Evolutionary conservation across 1,140 invertebrate species (phyloP).

Genomic region (Formica exsecta): DNA sequence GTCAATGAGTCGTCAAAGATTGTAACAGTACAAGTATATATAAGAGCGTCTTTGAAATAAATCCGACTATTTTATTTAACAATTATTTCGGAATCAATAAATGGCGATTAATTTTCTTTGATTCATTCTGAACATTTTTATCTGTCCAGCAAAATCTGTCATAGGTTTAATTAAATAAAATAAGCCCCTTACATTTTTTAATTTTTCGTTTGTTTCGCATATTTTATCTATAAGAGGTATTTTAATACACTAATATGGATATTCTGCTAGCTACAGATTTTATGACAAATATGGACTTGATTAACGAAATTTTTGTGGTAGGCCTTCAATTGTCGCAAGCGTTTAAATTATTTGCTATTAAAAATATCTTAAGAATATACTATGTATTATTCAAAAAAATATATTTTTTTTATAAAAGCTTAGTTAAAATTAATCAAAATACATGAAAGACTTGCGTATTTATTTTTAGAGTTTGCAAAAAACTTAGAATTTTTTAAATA

Average conservation of each 20-base stretch:
- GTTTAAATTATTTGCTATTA: background rate
- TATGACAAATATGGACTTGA: background rate
- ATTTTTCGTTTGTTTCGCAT: background rate
- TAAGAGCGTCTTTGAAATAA: background rate
- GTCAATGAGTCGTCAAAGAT: background rate
- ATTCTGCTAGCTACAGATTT: background rate
- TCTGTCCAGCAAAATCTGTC: background rate
- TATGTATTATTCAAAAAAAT: background rate
- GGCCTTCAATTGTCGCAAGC: background rate
- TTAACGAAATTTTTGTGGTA: constrained; percentile 6
- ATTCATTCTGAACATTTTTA: background rate
- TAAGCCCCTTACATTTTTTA: background rate
- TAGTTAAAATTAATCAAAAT: background rate
- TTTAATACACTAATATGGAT: background rate
- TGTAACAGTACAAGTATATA: constrained; percentile 6
- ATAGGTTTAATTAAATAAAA: background rate
- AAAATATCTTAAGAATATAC: background rate
- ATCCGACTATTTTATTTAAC: background rate
- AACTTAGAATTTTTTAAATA: background rate
- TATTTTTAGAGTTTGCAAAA: background rate
- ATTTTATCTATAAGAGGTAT: background rate
- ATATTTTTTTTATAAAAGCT: constrained; percentile 12
- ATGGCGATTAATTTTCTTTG: background rate
- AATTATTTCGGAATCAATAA: background rate
- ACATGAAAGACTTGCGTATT: background rate